These are phyloP conservation scores for Papilio gigon DNA, from an alignment of 2,888 invertebrate genomes.

Conservation along the genomic window DNA sequence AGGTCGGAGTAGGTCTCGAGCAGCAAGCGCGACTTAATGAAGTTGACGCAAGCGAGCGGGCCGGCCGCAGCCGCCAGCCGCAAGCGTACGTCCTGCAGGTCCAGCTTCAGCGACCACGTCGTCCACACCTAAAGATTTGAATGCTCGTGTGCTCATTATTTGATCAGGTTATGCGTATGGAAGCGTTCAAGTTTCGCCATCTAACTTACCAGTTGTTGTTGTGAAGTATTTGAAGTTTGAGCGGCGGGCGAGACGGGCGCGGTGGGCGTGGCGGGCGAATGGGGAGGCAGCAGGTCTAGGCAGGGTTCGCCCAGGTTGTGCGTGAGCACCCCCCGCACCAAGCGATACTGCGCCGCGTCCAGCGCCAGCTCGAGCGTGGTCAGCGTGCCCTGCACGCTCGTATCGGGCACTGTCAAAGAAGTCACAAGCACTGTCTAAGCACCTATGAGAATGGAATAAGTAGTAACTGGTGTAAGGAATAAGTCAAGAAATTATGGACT, in stretches of 20 bases:
- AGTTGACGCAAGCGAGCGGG: constrained; percentile 93
- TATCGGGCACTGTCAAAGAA: constrained; percentile 86
- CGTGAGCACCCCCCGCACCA: constrained; percentile 92
- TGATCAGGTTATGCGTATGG: neutral
- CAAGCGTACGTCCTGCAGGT: constrained; percentile 93
- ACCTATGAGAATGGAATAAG: no score
- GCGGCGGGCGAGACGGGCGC: constrained; percentile 38
- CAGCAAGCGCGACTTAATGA: constrained; percentile 93
- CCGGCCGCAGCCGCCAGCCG: constrained; percentile 84
- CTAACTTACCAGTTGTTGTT: constrained; percentile 21
- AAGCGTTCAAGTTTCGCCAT: neutral
- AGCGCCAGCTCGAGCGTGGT: constrained; percentile 92
- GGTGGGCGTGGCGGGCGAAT: constrained; percentile 44
- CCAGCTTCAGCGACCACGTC: constrained; percentile 88
- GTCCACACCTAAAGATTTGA: constrained; percentile 92
- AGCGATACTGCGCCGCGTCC: constrained; percentile 92
- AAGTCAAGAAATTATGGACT: neutral
- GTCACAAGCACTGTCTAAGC: neutral
- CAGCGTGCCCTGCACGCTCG: constrained; percentile 91
- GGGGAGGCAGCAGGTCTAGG: constrained; percentile 57
- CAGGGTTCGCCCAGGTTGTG: constrained; percentile 94
- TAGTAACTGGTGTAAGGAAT: no score
- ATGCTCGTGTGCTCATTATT: neutral
- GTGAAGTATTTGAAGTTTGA: constrained; percentile 15
- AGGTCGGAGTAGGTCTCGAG: constrained; percentile 94